Evolutionary conservation across 2,113 vertebrate species (phyloP).

Genomic region (Esox niger): DNA sequence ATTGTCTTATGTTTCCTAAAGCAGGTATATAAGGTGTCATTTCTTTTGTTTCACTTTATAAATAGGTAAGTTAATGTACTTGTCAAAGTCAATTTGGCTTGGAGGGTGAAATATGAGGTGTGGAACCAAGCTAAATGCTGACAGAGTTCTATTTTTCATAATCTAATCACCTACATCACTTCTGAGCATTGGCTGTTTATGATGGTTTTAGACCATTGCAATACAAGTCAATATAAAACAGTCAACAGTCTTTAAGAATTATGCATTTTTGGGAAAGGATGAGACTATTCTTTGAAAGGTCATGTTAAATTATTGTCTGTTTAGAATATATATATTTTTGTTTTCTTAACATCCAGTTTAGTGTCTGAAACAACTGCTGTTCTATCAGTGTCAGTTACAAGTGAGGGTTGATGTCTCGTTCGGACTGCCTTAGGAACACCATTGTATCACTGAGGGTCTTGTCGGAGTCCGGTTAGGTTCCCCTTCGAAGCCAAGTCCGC

Average conservation of each 20-base stretch:
- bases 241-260: constrained; percentile 51
- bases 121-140: no score
- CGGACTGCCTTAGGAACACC: neutral
- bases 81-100: no score
- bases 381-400: neutral
- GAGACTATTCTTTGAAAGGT: neutral
- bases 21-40: no score
- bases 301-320: neutral
- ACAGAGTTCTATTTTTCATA: no score
- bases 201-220: no score
- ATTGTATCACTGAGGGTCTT: neutral
- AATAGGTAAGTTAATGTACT: neutral
- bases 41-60: no score
- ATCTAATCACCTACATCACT: no score
- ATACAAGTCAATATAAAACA: constrained; percentile 26
- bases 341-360: neutral
- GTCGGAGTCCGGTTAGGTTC: neutral
- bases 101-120: no score
- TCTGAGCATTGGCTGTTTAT: no score
- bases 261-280: constrained; percentile 33
- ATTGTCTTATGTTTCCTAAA: constrained; percentile 19
- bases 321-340: neutral
- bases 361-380: neutral
- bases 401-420: neutral
- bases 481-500: no score